Evolutionary conservation across 2,113 vertebrate genomes (phyloP).

Genomic region (Hypocryptadius cinnamomeus): DNA sequence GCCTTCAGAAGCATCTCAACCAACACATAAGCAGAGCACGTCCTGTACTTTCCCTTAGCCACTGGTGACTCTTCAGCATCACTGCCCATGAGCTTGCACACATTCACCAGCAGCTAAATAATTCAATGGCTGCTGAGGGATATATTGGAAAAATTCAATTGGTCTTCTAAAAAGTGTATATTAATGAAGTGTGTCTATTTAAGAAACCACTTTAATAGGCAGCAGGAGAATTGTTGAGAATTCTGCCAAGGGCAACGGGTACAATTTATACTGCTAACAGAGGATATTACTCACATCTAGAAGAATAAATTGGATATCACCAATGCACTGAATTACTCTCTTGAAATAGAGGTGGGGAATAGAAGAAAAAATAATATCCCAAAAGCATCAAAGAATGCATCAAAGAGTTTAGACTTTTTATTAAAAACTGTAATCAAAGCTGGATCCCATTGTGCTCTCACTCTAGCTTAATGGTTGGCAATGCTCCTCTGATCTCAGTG

Average conservation of each 20-base stretch:
- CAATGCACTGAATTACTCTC: background rate
- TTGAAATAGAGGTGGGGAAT: background rate
- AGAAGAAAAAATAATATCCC: background rate
- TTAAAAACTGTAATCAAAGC: constrained; percentile 18
- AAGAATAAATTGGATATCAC: constrained; percentile 19
- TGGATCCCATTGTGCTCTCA: background rate
- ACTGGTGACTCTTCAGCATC: background rate
- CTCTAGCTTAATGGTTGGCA: background rate
- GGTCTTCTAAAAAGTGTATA: constrained; percentile 26
- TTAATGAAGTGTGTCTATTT: constrained; percentile 51
- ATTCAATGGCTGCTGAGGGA: constrained; percentile 30
- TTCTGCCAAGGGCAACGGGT: constrained; percentile 22
- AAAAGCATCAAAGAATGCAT: background rate
- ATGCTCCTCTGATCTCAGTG: background rate
- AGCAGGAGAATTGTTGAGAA: constrained; percentile 27
- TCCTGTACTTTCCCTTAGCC: background rate
- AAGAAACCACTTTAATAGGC: constrained; percentile 23
- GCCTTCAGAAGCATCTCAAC: background rate
- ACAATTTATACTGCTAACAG: constrained; percentile 25
- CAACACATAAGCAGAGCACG: background rate
- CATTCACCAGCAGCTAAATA: constrained; percentile 12
- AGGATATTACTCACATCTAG: constrained; percentile 1
- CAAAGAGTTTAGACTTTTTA: background rate
- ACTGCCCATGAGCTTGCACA: background rate
- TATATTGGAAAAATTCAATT: constrained; percentile 32